Conservation (phyloP, 2,113 vertebrate genomes). For the Melanocharis versteri region DNA sequence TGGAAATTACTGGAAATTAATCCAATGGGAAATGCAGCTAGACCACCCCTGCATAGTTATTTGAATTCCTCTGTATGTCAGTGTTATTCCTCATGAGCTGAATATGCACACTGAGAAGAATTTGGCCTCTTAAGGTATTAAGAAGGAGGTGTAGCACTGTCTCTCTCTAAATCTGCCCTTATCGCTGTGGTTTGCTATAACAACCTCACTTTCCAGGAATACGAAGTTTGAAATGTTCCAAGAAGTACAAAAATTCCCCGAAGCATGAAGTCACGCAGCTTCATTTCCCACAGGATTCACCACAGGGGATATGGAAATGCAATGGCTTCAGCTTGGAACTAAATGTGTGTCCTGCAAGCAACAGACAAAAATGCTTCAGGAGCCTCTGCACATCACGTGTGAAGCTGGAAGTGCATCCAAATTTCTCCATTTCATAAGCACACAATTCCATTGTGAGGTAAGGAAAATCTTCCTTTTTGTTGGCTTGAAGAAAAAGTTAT, state of each 20-base stretch:
- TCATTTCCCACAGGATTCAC: background rate
- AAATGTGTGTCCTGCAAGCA: background rate
- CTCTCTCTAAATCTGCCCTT: background rate
- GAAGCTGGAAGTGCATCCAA: background rate
- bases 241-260: background rate
- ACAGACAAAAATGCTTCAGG: background rate
- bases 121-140: background rate
- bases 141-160: background rate
- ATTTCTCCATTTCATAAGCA: background rate
- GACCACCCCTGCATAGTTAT: background rate
- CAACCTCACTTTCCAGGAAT: background rate
- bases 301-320: background rate
- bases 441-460: rapidly evolving
- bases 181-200: background rate
- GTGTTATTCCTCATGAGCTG: background rate
- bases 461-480: background rate
- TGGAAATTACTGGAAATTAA: background rate
- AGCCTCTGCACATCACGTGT: rapidly evolving
- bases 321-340: background rate
- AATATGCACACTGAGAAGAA: background rate
- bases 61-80: background rate
- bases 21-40: background rate
- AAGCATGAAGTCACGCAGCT: background rate
- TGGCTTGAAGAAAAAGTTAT: background rate
- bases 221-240: background rate